These are phyloP conservation scores for Channa maculata DNA, from an alignment of 2,113 vertebrate species.

Conservation along the genomic window DNA sequence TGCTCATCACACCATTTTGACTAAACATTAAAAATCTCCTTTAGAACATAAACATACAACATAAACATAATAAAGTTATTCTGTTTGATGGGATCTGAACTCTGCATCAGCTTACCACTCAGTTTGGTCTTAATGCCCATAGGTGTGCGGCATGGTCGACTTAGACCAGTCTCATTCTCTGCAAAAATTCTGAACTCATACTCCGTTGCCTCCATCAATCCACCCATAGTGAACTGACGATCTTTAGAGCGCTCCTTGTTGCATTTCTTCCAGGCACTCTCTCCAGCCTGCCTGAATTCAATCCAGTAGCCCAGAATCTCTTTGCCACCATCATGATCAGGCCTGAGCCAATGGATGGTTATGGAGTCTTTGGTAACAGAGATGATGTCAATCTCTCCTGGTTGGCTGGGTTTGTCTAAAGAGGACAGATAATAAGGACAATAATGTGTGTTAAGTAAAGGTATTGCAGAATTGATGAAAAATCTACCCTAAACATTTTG, in stretches of 20 bases:
- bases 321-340: constrained; percentile 95
- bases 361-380: constrained; percentile 95
- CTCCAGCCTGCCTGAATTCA: constrained; percentile 94
- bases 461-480: background rate
- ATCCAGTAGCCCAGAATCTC: constrained; percentile 98
- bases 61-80: background rate
- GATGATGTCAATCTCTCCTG: constrained; percentile 96
- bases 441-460: background rate
- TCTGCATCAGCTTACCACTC: constrained; percentile 87
- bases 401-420: constrained; percentile 97
- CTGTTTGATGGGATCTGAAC: background rate
- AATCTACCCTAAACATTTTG: background rate
- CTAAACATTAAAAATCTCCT: too few relatives aligned
- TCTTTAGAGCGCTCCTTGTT: constrained; percentile 95
- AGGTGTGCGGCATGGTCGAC: constrained; percentile 94
- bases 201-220: constrained; percentile 95
- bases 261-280: constrained; percentile 97
- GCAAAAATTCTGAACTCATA: constrained; percentile 97
- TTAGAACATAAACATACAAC: too few relatives aligned
- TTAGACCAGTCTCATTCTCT: constrained; percentile 94
- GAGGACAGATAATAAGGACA: background rate
- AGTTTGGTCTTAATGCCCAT: constrained; percentile 97
- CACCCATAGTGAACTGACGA: constrained; percentile 95
- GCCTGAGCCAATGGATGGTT: constrained; percentile 95
- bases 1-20: background rate